Base-by-base conservation (phyloP, 2,888 invertebrate species). In the Rhamphomyia laevipes region DNA sequence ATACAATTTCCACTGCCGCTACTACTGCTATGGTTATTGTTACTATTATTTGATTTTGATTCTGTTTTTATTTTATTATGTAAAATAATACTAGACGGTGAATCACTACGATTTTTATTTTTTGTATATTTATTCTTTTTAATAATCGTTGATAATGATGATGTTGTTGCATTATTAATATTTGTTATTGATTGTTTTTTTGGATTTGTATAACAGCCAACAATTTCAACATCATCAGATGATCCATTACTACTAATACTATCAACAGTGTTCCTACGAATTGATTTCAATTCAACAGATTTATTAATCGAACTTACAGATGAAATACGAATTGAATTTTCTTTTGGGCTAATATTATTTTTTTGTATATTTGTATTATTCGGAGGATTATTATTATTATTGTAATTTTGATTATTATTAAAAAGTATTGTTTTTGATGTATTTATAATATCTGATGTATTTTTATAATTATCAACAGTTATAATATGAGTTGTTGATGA, bases 201-300 rank as follows among this genome's bases (percentile, higher is more conserved):
- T 23, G 21, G 23, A 42, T 4, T 21, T 27, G 27, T 3, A 15
- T 21, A 13, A 9, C 15, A 15, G 4, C 65, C 67, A 17, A 69
- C 63, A 46, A 70, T 64, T 56, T 70, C 70, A 4, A 70, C 70
- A 27, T 67, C 64, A 52, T 70, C 70, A 15, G 69, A 69, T 43
- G 67, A 68, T 47, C 68, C 67, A 52, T 67, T 66, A 47, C 64
- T 67, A 47, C 42, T 15, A n/a, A 42, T 42, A 27, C 42, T 42
- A 10, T 42, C 42, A n/a, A 42, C 21, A 13, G 42, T 42, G 15
- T 42, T 21, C 10, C 42, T 21, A 10, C 42, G 21, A 42, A 13
- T 42, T n/a, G 42, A 21, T 13, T 18, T 40, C 12, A 12, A 13
- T 10, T 40, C 40, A 16, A 37, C 11, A 15, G 4, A 1, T 15